Evolutionary conservation across 2,888 invertebrate genomes (phyloP), one percentile per base, ranked within the genome.

Genomic region (Heliconius charithonia): DNA sequence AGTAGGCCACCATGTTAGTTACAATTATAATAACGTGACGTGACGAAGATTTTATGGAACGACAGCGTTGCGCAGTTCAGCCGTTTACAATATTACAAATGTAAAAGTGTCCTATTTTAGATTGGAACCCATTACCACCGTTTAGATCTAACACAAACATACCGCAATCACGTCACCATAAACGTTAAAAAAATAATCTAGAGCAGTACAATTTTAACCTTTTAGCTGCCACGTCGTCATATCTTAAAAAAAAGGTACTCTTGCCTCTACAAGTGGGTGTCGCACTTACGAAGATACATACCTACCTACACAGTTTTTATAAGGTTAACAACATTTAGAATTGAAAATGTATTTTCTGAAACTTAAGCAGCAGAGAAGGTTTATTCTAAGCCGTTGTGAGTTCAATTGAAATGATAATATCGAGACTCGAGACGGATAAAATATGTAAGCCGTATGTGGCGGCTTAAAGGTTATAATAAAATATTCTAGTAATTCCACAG

Each of bases 401-500:
- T 67, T 37, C n/a, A 67, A 67, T 13, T 37, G 32, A 37, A 37
- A 37, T 22, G 12, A 41, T 51, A 51, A 51, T 25, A 69, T 69
- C 25, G 16, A 41, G n/a, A 41, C 13, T 41, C 13, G 41, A 69
- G 25, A 69, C 67, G 67, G 41, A 69, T 69, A 69, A 69, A 69
- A 69, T 69, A 69, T 69, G 25, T 41, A 69, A 4, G 41, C 16
- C n/a, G 41, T 25, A 41, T 25, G 67, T 13, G 41, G 41, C 7
- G 41, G 41, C 41, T 25, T 41, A 41, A 69, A 69, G 37, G 67
- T 67, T 51, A 51, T 10, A 56, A 56, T 56, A 29, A 51, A 71
- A 71, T 56, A 71, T 71, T 71, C 56, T 63, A 51, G 22, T 37
- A 71, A 76, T 29, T 76, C 65, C 32, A 65, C n/a, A 10, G 27